phyloP scores from a whole-genome alignment of 2,113 vertebrate species.

The Nannospalax galili region DNA sequence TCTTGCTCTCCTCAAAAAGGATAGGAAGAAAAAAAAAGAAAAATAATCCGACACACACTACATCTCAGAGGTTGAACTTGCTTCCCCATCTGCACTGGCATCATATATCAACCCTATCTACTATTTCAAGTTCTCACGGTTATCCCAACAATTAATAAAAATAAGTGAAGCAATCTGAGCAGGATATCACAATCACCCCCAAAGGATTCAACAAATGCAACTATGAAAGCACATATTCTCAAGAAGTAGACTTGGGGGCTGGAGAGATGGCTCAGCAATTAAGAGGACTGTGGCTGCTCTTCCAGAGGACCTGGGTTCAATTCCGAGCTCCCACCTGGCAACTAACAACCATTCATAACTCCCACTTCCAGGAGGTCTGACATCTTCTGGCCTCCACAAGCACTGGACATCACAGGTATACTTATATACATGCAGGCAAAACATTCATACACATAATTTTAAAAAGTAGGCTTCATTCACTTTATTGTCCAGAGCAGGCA shows the following conservation, averaged over 20 bases:
- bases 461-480: not conserved
- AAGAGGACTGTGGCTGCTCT: too few species aligned
- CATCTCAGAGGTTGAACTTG: not conserved
- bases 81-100: conserved; percentile 27
- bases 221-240: not conserved
- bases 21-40: not conserved
- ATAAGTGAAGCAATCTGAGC: conserved; percentile 53
- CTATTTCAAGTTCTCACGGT: conserved; percentile 66
- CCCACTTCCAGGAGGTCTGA: too few species aligned
- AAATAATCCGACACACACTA: not conserved
- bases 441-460: too few species aligned
- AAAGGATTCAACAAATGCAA: not conserved
- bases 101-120: conserved; percentile 59
- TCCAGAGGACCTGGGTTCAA: too few species aligned
- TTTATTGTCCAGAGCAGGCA: not conserved
- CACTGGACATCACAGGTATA: too few species aligned
- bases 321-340: too few species aligned
- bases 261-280: too few species aligned
- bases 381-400: too few species aligned
- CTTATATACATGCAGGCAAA: too few species aligned
- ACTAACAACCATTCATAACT: too few species aligned
- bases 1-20: not conserved
- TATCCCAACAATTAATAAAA: conserved; percentile 69
- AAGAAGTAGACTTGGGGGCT: not conserved
- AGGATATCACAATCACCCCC: conserved; percentile 33